phyloP scores from a whole-genome alignment of 2,797 vertebrate genomes.

The Sphenodon punctatus region DNA sequence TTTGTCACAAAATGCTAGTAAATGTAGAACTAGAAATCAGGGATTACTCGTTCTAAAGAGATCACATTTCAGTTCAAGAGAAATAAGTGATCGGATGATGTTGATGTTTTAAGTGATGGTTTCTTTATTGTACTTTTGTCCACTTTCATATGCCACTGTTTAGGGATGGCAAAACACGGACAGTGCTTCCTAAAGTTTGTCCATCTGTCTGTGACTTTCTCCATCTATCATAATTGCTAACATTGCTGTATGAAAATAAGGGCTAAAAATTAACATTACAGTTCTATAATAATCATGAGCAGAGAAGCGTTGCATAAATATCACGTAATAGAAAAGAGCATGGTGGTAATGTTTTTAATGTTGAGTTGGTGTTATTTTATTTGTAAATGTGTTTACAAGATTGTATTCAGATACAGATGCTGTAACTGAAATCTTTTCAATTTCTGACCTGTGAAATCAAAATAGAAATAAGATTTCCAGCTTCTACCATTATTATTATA shows the following conservation, averaged over 20 bases:
- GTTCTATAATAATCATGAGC: background rate
- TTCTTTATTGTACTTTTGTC: background rate
- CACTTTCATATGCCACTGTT: background rate
- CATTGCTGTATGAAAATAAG: background rate
- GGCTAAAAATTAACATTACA: background rate
- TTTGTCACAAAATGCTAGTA: background rate
- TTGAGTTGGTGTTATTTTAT: background rate
- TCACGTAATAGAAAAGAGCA: background rate
- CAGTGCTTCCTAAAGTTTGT: background rate
- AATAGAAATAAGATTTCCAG: background rate
- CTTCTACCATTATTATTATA: background rate
- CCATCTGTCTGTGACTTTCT: background rate
- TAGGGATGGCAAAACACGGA: background rate
- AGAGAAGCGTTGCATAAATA: background rate
- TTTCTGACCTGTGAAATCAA: background rate
- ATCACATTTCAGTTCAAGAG: background rate
- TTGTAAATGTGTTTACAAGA: too few species aligned
- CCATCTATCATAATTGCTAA: background rate
- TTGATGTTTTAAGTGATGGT: background rate
- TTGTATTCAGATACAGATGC: too few species aligned
- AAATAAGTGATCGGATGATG: background rate
- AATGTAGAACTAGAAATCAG: fast-evolving
- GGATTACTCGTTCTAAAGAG: background rate
- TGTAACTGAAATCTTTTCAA: background rate
- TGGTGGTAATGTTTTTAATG: background rate